phyloP scores from a whole-genome alignment of 2,113 vertebrate species.

The Silurus asotus region DNA sequence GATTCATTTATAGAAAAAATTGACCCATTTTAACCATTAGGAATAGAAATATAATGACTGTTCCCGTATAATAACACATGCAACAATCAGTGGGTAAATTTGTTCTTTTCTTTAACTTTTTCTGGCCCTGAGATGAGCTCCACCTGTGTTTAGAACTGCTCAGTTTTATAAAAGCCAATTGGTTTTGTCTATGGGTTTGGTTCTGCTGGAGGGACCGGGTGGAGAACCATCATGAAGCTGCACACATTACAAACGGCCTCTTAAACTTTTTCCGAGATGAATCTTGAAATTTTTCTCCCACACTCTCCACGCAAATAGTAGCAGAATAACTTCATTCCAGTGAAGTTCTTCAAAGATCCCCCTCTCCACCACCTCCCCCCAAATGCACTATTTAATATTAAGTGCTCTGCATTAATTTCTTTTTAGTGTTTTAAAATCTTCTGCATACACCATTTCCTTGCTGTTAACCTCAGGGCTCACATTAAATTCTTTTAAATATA shows the following conservation, averaged over 20 bases:
- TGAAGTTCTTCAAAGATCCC: background rate
- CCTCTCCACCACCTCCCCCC: background rate
- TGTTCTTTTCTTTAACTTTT: background rate
- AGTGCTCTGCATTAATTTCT: constrained; percentile 4
- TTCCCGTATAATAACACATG: too few species aligned
- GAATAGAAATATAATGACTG: too few species aligned
- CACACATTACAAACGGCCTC: background rate
- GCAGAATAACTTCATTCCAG: background rate
- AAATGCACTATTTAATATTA: constrained; percentile 8
- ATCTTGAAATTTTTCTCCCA: background rate
- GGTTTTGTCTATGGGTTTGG: background rate
- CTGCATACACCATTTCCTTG: background rate
- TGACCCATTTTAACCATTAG: too few species aligned
- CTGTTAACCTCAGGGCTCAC: constrained; percentile 17
- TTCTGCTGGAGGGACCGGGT: background rate
- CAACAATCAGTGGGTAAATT: background rate
- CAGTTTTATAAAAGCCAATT: background rate
- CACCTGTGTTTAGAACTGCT: background rate
- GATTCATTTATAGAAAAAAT: too few species aligned
- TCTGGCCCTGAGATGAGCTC: constrained; percentile 5
- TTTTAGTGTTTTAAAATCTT: constrained; percentile 7
- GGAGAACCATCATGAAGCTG: background rate
- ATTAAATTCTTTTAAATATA: background rate
- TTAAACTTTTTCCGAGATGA: background rate
- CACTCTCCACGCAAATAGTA: background rate